Conservation (phyloP, 1,140 invertebrate species). For the Drosophila chauvacae region DNA sequence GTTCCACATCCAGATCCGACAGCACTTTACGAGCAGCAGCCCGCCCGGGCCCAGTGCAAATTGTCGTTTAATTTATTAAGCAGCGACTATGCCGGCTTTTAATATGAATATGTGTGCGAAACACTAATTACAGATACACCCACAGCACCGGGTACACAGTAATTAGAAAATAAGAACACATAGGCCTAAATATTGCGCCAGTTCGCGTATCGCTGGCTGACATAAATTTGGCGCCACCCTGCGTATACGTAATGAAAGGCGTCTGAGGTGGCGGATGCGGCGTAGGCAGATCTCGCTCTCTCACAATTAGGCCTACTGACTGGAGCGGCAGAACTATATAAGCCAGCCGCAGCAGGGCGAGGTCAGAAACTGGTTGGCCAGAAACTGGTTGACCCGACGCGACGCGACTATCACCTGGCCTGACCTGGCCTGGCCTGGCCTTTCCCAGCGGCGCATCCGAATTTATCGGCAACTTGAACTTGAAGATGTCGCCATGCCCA, state of each 20-base stretch:
- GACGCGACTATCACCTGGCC: constrained; percentile 60
- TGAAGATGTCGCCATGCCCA: constrained; percentile 64
- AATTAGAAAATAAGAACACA: constrained; percentile 74
- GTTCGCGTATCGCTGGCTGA: constrained; percentile 28
- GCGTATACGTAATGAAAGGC: constrained; percentile 67
- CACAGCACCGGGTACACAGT: constrained; percentile 32
- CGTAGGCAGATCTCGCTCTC: constrained; percentile 11
- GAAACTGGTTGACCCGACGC: constrained; percentile 51
- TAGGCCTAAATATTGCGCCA: constrained; percentile 17
- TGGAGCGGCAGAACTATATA: constrained; percentile 26
- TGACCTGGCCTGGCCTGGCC: constrained; percentile 56
- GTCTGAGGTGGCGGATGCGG: neutral
- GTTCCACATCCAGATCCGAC: constrained; percentile 15
- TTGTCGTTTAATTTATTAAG: constrained; percentile 83
- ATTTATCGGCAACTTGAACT: constrained; percentile 76
- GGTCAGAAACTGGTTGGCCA: constrained; percentile 52
- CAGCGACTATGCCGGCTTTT: constrained; percentile 65
- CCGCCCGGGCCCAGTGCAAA: constrained; percentile 62
- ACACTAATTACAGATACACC: constrained; percentile 72
- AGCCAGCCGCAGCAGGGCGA: constrained; percentile 36
- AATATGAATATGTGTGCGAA: constrained; percentile 71
- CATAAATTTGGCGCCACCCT: constrained; percentile 64
- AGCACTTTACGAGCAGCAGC: constrained; percentile 32
- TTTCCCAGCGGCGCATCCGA: constrained; percentile 42
- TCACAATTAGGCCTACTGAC: constrained; percentile 42